Evolutionary conservation across 2,113 vertebrate species (phyloP), one percentile per base, ranked within the genome.

Genomic region (Nyctereutes procyonoides): DNA sequence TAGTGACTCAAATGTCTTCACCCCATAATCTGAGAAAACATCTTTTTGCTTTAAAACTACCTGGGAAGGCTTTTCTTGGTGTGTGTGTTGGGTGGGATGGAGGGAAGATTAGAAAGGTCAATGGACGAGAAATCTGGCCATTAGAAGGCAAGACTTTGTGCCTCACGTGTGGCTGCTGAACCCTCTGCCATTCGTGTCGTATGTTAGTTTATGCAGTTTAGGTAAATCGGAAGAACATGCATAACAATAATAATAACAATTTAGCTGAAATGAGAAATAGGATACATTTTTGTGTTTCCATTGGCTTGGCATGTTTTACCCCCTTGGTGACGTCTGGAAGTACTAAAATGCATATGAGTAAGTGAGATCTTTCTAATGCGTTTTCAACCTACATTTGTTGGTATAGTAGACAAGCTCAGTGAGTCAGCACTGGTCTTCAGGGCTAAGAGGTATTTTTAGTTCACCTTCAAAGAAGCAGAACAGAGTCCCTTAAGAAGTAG

Each of bases 391-490:
- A 92, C 56, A 88, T 96, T 94, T 83, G 88, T 51, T 95, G 62
- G 43, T 0, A 19, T 58, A 86, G 65, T 76, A 96, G 79, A 95
- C 67, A 95, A 90, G 22, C 56, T 95, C 43, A 14, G 1, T 90
- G 87, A 95, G 79, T 94, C 95, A 97, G 93, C 80, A 84, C 65
- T 28, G 81, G 26, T 13, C 71, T 88, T 87, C 51, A 90, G n/a
- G 48, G 53, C 43, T 93, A 80, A 83, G 19, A 84, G n/a, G 14
- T 81, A 87, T 76, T 79, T 97, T 97, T 93, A 90, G 86, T 43
- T 96, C 62, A 95, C 62, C 89, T 96, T 95, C 62, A 97, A 84
- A 71, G 17, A 83, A 97, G 62, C 83, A 96, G 51, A 82, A 88
- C 60, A 26, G 2, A 73, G 51, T 95, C 8, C 20, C 35, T 87